phyloP scores from a whole-genome alignment of 2,113 vertebrate species.

The Catagonus wagneri region DNA sequence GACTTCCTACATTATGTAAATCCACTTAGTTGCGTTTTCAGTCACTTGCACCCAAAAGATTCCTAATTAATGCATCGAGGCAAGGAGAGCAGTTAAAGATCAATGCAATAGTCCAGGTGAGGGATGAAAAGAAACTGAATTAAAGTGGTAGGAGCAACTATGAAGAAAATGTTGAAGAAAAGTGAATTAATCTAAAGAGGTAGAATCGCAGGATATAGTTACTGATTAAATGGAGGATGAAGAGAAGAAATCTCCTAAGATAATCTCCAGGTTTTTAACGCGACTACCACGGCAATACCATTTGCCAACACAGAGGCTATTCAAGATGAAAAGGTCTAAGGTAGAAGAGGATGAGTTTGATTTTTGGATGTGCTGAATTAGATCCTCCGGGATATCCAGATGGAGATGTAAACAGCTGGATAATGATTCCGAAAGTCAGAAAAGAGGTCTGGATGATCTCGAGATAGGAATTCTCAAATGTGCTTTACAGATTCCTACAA shows the following conservation, averaged over 20 bases:
- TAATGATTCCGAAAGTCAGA: constrained; percentile 53
- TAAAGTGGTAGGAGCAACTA: not conserved
- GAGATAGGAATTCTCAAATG: constrained; percentile 4
- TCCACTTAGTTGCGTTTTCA: constrained; percentile 11
- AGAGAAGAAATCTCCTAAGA: not conserved
- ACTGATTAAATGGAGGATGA: not conserved
- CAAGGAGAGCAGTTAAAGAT: not conserved
- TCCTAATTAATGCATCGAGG: not conserved
- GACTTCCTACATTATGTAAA: not conserved
- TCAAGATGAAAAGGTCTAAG: not conserved
- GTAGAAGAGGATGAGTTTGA: not conserved
- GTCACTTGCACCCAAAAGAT: not conserved
- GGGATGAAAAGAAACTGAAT: not conserved
- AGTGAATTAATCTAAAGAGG: not conserved
- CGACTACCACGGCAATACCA: not conserved
- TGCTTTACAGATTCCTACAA: not conserved
- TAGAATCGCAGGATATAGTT: not conserved
- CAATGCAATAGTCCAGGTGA: not conserved
- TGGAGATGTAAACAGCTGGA: constrained; percentile 35
- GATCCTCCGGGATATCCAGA: not conserved
- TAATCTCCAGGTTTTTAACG: not conserved
- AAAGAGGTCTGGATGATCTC: not conserved
- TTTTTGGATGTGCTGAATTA: not conserved
- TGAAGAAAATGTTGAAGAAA: not conserved
- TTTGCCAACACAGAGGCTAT: not conserved